These are phyloP conservation scores for Drosophila erecta DNA, from an alignment of 1,140 invertebrate genomes.

Conservation along the genomic window DNA sequence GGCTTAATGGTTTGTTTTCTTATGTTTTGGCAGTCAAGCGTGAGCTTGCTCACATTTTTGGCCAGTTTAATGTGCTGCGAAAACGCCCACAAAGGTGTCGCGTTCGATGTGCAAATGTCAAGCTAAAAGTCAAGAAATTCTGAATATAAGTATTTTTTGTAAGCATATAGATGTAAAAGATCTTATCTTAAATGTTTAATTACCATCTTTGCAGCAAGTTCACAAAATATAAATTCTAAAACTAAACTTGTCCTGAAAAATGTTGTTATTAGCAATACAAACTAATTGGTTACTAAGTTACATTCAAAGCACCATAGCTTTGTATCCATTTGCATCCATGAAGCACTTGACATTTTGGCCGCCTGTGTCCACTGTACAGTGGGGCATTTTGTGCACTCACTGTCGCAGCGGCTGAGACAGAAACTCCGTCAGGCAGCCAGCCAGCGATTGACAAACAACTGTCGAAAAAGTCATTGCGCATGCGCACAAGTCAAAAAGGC, in stretches of 20 bases:
- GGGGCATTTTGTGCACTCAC: constrained; percentile 39
- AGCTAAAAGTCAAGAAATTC: too few species aligned
- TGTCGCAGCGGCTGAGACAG: constrained; percentile 19
- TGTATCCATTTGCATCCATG: not conserved
- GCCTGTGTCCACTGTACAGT: constrained; percentile 39
- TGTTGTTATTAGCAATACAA: too few species aligned
- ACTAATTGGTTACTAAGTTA: too few species aligned
- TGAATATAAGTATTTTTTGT: too few species aligned
- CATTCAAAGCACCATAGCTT: too few species aligned
- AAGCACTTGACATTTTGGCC: constrained; percentile 22
- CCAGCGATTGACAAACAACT: constrained; percentile 74
- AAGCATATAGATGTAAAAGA: too few species aligned
- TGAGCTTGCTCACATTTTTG: constrained; percentile 23
- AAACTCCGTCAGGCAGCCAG: constrained; percentile 39
- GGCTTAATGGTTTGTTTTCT: constrained; percentile 30
- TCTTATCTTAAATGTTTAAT: too few species aligned
- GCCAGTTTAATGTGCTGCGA: constrained; percentile 1
- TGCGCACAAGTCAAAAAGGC: constrained; percentile 75
- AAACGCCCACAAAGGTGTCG: constrained; percentile 8
- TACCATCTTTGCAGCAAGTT: too few species aligned
- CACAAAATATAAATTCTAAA: too few species aligned
- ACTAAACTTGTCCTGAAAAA: too few species aligned
- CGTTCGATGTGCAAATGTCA: not conserved
- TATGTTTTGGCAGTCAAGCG: constrained; percentile 39
- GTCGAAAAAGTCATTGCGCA: constrained; percentile 80